These are phyloP conservation scores for Lophochroa leadbeateri DNA, from an alignment of 2,113 vertebrate genomes.

Conservation along the genomic window DNA sequence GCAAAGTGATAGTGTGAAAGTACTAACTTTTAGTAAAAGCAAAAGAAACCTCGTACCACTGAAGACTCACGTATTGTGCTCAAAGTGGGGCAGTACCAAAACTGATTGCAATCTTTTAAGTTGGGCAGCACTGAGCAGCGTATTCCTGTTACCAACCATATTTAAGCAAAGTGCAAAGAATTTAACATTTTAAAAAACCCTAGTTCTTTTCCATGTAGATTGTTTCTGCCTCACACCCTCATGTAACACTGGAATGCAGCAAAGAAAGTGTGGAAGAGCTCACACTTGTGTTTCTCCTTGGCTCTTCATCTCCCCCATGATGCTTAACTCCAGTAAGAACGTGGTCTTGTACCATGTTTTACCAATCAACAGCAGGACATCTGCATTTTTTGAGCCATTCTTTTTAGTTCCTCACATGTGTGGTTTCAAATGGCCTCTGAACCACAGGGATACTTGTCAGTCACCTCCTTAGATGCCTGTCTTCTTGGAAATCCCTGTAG, in stretches of 20 bases:
- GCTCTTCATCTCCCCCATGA: background rate
- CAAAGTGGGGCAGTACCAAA: background rate
- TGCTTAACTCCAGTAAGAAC: background rate
- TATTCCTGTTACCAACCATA: background rate
- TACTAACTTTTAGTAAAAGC: background rate
- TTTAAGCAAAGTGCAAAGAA: background rate
- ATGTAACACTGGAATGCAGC: background rate
- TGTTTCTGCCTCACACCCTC: background rate
- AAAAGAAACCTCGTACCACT: background rate
- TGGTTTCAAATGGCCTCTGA: background rate
- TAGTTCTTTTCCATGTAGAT: background rate
- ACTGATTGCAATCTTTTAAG: background rate
- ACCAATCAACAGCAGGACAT: background rate
- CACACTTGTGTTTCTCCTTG: background rate
- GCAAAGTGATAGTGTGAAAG: background rate
- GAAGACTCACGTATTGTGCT: background rate
- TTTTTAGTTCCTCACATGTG: rapidly evolving
- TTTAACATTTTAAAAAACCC: background rate
- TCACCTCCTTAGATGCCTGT: background rate
- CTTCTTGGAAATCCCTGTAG: background rate
- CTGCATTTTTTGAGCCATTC: background rate
- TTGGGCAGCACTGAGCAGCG: background rate
- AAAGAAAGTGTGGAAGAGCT: background rate
- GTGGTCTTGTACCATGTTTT: background rate
- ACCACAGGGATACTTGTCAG: background rate